phyloP scores from a whole-genome alignment of 2,888 invertebrate species.

The Acanthoscelides obtectus region DNA sequence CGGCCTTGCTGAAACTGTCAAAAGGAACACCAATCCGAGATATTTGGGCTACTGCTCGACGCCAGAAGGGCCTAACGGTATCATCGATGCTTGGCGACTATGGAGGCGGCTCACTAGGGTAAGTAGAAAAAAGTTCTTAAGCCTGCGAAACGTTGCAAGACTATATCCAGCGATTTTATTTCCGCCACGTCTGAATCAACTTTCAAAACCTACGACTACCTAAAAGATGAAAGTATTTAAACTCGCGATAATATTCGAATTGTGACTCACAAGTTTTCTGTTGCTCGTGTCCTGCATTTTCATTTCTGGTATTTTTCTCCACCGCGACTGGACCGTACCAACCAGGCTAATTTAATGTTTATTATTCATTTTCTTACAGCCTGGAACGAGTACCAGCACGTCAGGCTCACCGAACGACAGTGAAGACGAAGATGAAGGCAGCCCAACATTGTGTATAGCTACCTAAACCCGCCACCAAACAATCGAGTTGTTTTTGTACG shows the following conservation, averaged over 20 bases:
- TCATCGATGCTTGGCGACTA: slow-evolving; percentile 43
- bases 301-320: no score
- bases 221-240: no score
- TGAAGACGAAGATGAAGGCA: not conserved
- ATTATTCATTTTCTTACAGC: not conserved
- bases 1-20: slow-evolving; percentile 48
- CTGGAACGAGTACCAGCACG: not conserved
- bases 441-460: not conserved
- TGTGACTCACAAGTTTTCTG: no score
- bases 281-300: no score
- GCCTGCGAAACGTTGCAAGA: no score
- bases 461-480: not conserved
- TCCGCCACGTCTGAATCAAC: no score
- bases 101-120: slow-evolving; percentile 31
- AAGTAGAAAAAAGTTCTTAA: not conserved
- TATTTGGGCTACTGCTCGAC: slow-evolving; percentile 8
- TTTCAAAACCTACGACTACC: no score
- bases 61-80: slow-evolving; percentile 35
- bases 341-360: no score
- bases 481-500: not conserved
- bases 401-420: not conserved
- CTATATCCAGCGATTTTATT: no score
- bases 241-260: no score
- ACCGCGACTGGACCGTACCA: no score
- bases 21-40: not conserved